Percentiles rank a stretch among this genome's conserved stretches.
Evolutionary conservation across 2,113 vertebrate species (phyloP).

Genomic region (Circaetus gallicus): DNA sequence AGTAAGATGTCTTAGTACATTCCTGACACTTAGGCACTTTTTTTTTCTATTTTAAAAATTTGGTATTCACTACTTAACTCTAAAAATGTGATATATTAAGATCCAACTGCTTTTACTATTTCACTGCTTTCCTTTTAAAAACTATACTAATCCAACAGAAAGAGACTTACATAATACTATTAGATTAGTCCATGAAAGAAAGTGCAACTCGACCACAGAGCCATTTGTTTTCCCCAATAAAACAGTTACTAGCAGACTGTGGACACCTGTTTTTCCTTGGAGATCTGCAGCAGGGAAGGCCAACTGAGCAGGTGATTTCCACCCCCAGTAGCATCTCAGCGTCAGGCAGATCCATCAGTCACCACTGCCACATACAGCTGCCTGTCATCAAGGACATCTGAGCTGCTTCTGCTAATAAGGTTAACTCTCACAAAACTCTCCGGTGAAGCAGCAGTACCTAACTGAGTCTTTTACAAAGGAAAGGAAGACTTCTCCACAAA

Average conservation of each 20-base stretch:
- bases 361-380: fast-evolving
- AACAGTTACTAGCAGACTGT: neutral
- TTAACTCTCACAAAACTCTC: neutral
- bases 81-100: neutral
- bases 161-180: neutral
- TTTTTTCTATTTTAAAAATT: neutral
- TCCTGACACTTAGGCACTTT: neutral
- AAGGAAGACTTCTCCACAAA: neutral
- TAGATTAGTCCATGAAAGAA: neutral
- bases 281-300: neutral
- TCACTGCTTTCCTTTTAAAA: neutral
- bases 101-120: neutral
- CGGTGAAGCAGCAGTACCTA: neutral
- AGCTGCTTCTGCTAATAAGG: neutral
- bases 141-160: neutral
- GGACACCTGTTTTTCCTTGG: neutral
- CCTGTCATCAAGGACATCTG: neutral
- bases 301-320: neutral
- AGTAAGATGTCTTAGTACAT: neutral
- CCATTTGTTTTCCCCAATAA: neutral
- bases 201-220: neutral
- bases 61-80: neutral
- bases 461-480: neutral
- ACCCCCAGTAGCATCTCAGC: neutral
- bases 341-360: neutral